Base-by-base conservation (phyloP, 1,140 invertebrate species). In the Sinonovacula constricta region DNA sequence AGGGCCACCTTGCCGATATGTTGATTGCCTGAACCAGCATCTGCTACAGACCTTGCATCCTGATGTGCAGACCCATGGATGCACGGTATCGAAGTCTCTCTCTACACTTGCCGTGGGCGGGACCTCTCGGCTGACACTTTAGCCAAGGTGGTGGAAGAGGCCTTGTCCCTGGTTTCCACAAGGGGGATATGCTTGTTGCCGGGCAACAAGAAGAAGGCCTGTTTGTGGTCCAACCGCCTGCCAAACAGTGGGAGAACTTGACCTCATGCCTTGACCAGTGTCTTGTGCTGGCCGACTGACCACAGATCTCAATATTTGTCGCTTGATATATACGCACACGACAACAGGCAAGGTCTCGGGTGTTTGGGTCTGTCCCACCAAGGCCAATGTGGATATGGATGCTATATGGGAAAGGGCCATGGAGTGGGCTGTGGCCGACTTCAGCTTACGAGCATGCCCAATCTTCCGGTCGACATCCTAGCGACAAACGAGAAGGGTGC, bases 81-180 rank as follows among this genome's bases (percentile, higher is more conserved):
- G 53, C 49, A 69, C 67, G 24, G 7, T 1, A 56, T 62, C n/a
- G 67, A 59, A 33, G 22, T 60, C 67, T 30, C 45, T 69, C 31
- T 4, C 10, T 60, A 59, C 26, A 2, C 67, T 18, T 69, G 67
- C 31, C 45, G 51, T 28, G 7, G 39, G 39, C 39, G 39, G 39
- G 39, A 45, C 18, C 39, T 45, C 39, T 45, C 39, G 39, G 18
- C 39, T 7, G 39, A 45, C 7, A 45, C 39, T 7, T 7, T 18
- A 7, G 18, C 7, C 7, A 18, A 45, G 39, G 39, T 45, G 18
- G 39, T 45, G 18, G 39, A 45, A 45, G 39, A 45, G 39, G 39
- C 39, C 18, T 45, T 45, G 39, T 7, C 39, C 18, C 7, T 18
- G 39, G 39, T 45, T 18, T 45, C 39, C 7, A 10, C 39, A 7